Base-by-base conservation (phyloP, 2,113 vertebrate genomes). In the Pogona vitticeps region DNA sequence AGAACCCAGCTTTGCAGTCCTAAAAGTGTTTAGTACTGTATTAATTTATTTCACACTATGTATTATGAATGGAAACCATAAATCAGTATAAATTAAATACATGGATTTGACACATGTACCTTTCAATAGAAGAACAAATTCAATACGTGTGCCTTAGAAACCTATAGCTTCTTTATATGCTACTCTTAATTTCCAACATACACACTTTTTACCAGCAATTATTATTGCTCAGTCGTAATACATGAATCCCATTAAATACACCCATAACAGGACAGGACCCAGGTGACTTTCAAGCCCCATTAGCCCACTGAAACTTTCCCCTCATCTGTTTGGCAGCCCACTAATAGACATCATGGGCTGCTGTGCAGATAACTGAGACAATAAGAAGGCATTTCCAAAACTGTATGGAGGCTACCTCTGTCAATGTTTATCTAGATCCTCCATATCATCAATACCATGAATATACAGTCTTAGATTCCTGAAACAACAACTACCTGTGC, bases 1-100 rank as follows among this genome's bases (percentile, higher is more conserved):
- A 86, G 97, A 93, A 82, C 97, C 97, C 33, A 99, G 93, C 87
- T 97, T 98, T 90, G 97, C 97, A 77, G 98, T 98, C 86, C 98
- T 99, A 92, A 92, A 96, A 94, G 36, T 88, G 88, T 94, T 82
- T 76, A 87, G 85, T 26, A n/a, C n/a, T n/a, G n/a, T n/a, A 86
- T 33, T 78, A 76, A 33, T 68, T 75, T 80, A 59, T 73, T 91
- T 81, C 82, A 84, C 0, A 0, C 1, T 61, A 31, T 0, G 1
- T 56, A 67, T 23, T 73, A 52, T 28, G 76, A 1, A 18, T 13
- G 56, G 79, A 86, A 59, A 76, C 18, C 87, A n/a, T 65, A 82
- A 72, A 52, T 84, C 61, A 81, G 31, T 89, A 78, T 77, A 38
- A 76, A 58, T 88, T 46, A 76, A 12, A 83, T 58, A 58, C 10